Percentiles rank a stretch among this genome's conserved stretches.
Conservation (phyloP, 2,113 vertebrate genomes). For the Sylvilagus bachmani region DNA sequence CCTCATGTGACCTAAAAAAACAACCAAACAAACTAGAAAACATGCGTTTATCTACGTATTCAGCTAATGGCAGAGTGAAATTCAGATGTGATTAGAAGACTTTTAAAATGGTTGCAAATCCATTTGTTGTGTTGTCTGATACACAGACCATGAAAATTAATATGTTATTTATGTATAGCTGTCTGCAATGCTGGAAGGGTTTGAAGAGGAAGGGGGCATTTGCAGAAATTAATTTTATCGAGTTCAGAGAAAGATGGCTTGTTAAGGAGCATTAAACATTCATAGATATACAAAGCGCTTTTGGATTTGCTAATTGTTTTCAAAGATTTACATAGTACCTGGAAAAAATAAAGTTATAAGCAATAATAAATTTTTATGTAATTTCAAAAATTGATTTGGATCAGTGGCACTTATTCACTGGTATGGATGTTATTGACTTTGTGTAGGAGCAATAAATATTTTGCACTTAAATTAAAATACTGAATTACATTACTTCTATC, state of each 20-base stretch:
- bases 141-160: conserved; percentile 60
- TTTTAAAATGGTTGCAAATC: conserved; percentile 53
- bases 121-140: conserved; percentile 50
- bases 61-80: background rate
- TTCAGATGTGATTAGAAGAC: background rate
- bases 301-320: conserved; percentile 76
- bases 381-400: conserved; percentile 77
- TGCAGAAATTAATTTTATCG: conserved; percentile 59
- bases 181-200: conserved; percentile 29
- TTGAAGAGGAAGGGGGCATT: conserved; percentile 47
- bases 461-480: conserved; percentile 72
- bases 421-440: conserved; percentile 71
- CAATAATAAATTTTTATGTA: conserved; percentile 76
- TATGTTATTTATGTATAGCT: conserved; percentile 70
- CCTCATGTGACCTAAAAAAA: background rate
- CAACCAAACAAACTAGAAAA: too few species aligned
- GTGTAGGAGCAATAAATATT: conserved; percentile 70
- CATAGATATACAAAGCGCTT: conserved; percentile 67
- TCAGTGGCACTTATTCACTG: conserved; percentile 67
- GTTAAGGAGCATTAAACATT: conserved; percentile 63
- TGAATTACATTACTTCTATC: conserved; percentile 60
- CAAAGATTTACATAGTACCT: conserved; percentile 66
- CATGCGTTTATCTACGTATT: background rate
- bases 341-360: conserved; percentile 68
- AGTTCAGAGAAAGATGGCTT: conserved; percentile 63